Evolutionary conservation across 1,140 invertebrate genomes (phyloP).

Genomic region (Mesaphorura yosii): DNA sequence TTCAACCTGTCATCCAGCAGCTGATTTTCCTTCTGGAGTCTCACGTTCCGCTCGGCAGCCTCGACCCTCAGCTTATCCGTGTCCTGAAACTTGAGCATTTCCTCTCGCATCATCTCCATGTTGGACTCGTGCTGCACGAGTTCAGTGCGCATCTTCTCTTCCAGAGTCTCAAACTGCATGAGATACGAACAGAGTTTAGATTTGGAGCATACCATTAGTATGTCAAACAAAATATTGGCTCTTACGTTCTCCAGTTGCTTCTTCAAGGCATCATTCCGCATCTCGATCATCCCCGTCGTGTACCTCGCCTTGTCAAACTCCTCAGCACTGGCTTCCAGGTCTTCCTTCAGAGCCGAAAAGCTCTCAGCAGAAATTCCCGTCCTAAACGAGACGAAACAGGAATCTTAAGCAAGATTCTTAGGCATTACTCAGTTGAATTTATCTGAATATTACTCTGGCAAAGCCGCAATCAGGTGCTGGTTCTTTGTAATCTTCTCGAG

Average conservation of each 20-base stretch:
- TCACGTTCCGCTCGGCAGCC: slow-evolving; percentile 40
- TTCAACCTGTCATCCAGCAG: slow-evolving; percentile 36
- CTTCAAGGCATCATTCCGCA: slow-evolving; percentile 29
- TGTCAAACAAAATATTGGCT: neutral
- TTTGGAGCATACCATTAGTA: neutral
- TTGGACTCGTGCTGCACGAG: slow-evolving; percentile 40
- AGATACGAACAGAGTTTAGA: neutral
- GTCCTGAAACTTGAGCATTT: slow-evolving; percentile 41
- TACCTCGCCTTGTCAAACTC: slow-evolving; percentile 33
- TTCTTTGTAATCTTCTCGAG: slow-evolving; percentile 42
- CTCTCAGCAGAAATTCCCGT: slow-evolving; percentile 31
- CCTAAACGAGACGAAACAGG: slow-evolving; percentile 1
- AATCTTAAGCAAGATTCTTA: neutral
- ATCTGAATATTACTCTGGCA: slow-evolving; percentile 25
- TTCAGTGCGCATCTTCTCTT: slow-evolving; percentile 45
- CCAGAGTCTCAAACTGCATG: slow-evolving; percentile 42
- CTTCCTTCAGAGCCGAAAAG: slow-evolving; percentile 42
- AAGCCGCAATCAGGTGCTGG: slow-evolving; percentile 20
- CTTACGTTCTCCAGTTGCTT: slow-evolving; percentile 36
- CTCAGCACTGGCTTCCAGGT: slow-evolving; percentile 45
- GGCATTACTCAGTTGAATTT: neutral
- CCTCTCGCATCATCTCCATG: slow-evolving; percentile 41
- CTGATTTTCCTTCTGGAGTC: slow-evolving; percentile 40
- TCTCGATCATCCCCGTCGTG: slow-evolving; percentile 28
- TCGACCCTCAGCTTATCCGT: slow-evolving; percentile 39